phyloP scores from a whole-genome alignment of 2,888 invertebrate species.

The Antitype chi region DNA sequence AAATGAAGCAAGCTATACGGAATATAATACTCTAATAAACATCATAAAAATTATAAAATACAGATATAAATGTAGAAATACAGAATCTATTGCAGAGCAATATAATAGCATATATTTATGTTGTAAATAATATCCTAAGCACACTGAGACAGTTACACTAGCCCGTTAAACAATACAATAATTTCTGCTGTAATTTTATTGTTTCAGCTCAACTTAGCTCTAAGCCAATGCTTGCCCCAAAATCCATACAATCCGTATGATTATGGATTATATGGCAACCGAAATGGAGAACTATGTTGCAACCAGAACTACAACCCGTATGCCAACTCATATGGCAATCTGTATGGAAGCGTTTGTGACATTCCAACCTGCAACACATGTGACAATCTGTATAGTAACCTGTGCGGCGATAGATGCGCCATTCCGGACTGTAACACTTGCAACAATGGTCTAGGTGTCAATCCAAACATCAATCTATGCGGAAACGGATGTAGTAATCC shows the following conservation, averaged over 20 bases:
- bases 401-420: background rate
- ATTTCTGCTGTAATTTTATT: background rate
- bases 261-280: constrained; percentile 1
- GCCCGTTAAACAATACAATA: no score
- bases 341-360: background rate
- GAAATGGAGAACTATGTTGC: background rate
- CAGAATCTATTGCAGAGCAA: background rate
- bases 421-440: constrained; percentile 1
- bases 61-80: background rate
- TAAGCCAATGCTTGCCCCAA: constrained; percentile 20
- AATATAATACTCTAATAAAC: no score
- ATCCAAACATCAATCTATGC: background rate
- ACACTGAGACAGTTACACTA: no score
- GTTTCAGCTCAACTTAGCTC: constrained; percentile 45
- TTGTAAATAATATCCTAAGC: background rate
- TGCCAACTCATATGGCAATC: background rate
- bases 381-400: constrained; percentile 3
- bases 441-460: background rate
- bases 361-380: constrained; percentile 2
- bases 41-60: no score
- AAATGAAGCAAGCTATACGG: background rate
- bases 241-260: constrained; percentile 5
- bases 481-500: background rate
- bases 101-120: background rate
- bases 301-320: constrained; percentile 14